A percentile compares a stretch with the other conserved stretches of the same genome.
Evolutionary conservation across 1,140 invertebrate genomes (phyloP).

Genomic region (Galendromus occidentalis): DNA sequence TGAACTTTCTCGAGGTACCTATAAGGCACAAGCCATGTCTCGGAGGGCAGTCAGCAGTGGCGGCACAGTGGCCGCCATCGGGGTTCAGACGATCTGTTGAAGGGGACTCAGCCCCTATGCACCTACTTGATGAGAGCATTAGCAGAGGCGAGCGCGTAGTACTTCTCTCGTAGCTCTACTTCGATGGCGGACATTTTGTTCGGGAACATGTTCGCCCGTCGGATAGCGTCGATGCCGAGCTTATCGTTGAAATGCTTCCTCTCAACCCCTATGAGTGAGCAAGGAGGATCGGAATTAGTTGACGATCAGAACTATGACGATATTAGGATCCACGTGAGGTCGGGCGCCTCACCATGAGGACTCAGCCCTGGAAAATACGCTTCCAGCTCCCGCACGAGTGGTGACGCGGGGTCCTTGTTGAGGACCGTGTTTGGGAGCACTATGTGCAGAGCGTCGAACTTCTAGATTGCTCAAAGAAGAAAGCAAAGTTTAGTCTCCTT

Average conservation of each 20-base stretch:
- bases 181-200: neutral
- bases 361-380: no score
- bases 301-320: no score
- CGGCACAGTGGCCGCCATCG: neutral
- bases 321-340: no score
- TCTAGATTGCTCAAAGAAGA: no score
- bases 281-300: no score
- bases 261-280: neutral
- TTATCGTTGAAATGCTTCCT: neutral
- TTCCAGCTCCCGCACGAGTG: no score
- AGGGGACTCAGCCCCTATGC: neutral
- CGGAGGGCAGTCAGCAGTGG: neutral
- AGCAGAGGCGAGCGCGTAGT: slow-evolving; percentile 2
- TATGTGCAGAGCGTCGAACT: no score
- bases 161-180: neutral
- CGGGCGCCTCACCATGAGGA: no score
- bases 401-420: no score
- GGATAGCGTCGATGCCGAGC: neutral
- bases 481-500: no score
- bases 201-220: neutral
- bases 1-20: neutral
- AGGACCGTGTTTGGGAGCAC: no score
- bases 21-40: neutral
- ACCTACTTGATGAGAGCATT: neutral
- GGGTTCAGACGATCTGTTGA: neutral